A percentile compares a stretch with the other conserved stretches of the same genome.
phyloP scores from a whole-genome alignment of 2,797 vertebrate genomes.

The Distichodus sexfasciatus region DNA sequence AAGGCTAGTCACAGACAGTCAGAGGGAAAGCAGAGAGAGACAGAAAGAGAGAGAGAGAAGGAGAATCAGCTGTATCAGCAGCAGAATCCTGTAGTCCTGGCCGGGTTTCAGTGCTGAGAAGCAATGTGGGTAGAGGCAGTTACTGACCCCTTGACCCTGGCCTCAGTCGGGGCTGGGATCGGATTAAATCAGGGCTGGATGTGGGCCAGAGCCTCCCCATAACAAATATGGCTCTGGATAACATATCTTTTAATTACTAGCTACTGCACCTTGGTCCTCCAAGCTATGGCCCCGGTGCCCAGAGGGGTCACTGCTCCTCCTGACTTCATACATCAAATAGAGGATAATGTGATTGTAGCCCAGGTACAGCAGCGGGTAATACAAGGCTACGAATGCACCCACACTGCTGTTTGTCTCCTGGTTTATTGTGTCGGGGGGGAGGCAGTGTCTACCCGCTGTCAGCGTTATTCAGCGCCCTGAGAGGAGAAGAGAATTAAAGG shows the following conservation, averaged over 20 bases:
- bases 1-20: background rate
- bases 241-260: constrained; percentile 85
- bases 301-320: constrained; percentile 57
- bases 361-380: constrained; percentile 51
- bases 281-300: constrained; percentile 62
- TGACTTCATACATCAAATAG: constrained; percentile 73
- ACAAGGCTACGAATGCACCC: constrained; percentile 49
- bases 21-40: constrained; percentile 1
- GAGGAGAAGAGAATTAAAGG: constrained; percentile 15
- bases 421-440: constrained; percentile 39
- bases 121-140: constrained; percentile 74
- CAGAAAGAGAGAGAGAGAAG: constrained; percentile 7
- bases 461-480: constrained; percentile 40
- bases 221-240: constrained; percentile 81
- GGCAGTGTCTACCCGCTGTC: constrained; percentile 36
- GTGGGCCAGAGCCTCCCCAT: constrained; percentile 76
- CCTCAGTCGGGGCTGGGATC: constrained; percentile 76
- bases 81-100: constrained; percentile 59
- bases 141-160: constrained; percentile 82
- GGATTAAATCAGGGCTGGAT: constrained; percentile 81
- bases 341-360: constrained; percentile 69
- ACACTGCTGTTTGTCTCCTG: constrained; percentile 48
- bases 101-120: constrained; percentile 71
- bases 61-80: constrained; percentile 40
- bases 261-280: constrained; percentile 72